Percentiles rank a stretch among this genome's conserved stretches.
Evolutionary conservation across 1,140 invertebrate species (phyloP).

Genomic region (Microplitis demolitor): DNA sequence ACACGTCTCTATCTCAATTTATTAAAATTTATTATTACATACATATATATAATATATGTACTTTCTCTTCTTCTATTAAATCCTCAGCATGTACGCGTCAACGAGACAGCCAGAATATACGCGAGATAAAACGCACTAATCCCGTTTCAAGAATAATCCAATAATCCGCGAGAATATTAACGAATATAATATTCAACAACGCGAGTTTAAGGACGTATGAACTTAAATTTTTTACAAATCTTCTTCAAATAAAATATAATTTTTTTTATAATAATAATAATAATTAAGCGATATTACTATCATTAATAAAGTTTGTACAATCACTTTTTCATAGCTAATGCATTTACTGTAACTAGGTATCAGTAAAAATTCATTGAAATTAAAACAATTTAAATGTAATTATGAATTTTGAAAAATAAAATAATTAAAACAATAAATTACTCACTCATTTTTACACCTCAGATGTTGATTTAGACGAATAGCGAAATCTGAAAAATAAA

Average conservation of each 20-base stretch:
- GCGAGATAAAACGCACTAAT: conserved; percentile 19
- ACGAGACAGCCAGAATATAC: background rate
- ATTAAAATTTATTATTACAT: background rate
- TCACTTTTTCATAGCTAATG: background rate
- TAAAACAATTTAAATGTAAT: too few relatives aligned
- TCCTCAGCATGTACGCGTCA: conserved; percentile 3
- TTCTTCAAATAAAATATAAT: background rate
- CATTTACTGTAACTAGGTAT: background rate
- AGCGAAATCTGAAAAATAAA: too few relatives aligned
- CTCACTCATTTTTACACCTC: too few relatives aligned
- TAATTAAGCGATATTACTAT: background rate
- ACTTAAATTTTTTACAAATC: background rate
- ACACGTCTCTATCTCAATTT: background rate
- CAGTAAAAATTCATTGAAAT: background rate
- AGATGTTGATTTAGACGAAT: too few relatives aligned
- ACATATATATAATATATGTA: background rate
- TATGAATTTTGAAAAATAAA: too few relatives aligned
- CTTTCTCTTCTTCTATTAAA: background rate
- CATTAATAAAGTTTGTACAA: background rate
- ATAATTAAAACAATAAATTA: too few relatives aligned
- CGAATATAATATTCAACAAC: background rate
- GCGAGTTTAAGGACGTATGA: background rate
- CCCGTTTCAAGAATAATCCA: conserved; percentile 20
- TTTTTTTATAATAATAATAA: background rate
- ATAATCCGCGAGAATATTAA: conserved; percentile 18